Evolutionary conservation across 2,888 invertebrate genomes (phyloP).

Genomic region (Byasa hedistus): DNA sequence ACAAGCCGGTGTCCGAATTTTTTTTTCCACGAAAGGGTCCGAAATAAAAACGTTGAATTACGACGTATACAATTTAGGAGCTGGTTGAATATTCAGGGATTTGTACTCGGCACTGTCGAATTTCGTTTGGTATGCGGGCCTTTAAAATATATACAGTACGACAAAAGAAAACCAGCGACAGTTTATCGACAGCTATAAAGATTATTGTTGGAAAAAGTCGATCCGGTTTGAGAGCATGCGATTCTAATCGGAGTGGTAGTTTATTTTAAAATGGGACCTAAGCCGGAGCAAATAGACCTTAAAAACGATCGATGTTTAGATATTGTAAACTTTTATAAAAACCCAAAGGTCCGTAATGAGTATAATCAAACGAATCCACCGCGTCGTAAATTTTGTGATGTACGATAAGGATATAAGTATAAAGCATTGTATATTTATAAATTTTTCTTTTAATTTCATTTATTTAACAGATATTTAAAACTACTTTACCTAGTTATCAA

Average conservation of each 20-base stretch:
- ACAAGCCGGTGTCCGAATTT: conserved; percentile 38
- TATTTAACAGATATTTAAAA: too few relatives aligned
- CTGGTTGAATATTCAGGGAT: conserved; percentile 24
- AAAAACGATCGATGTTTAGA: conserved; percentile 1
- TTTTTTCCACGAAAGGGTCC: conserved; percentile 35
- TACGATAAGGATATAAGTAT: conserved; percentile 10
- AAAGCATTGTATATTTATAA: too few relatives aligned
- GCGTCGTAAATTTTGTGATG: conserved; percentile 21
- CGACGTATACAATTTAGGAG: conserved; percentile 35
- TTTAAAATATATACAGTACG: conserved; percentile 19
- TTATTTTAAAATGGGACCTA: not conserved
- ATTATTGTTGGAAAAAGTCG: conserved; percentile 25
- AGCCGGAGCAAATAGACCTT: not conserved
- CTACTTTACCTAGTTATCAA: too few relatives aligned
- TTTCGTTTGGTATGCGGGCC: conserved; percentile 4
- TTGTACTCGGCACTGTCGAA: conserved; percentile 9
- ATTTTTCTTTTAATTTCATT: too few relatives aligned
- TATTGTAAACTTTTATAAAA: conserved; percentile 19
- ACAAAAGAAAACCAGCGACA: conserved; percentile 20
- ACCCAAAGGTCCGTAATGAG: conserved; percentile 17
- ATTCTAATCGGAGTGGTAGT: conserved; percentile 5
- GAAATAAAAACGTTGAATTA: conserved; percentile 34
- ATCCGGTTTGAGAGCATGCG: conserved; percentile 19
- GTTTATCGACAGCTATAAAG: conserved; percentile 21
- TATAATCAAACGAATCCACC: conserved; percentile 22